phyloP scores from a whole-genome alignment of 2,888 invertebrate species.

The Erebia epiphron region DNA sequence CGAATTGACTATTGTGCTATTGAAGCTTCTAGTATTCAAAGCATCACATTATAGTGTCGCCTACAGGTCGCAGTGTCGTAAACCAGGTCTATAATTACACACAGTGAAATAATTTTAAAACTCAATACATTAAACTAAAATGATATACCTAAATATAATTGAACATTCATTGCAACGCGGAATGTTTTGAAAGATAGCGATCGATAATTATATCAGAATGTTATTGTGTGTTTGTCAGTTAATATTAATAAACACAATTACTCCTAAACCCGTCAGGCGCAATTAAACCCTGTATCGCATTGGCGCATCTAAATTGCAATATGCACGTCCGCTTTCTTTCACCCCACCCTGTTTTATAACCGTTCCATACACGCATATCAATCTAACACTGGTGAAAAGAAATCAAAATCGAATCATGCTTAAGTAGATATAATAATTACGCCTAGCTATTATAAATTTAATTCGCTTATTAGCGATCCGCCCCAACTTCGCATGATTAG shows the following conservation, averaged over 20 bases:
- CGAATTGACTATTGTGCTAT: no score
- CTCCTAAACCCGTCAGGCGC: slow-evolving; percentile 56
- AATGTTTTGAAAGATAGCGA: slow-evolving; percentile 32
- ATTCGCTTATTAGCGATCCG: no score
- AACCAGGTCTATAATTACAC: not conserved
- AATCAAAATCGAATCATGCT: slow-evolving; percentile 1
- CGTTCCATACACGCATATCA: slow-evolving; percentile 12
- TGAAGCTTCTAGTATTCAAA: not conserved
- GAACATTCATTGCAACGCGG: slow-evolving; percentile 25
- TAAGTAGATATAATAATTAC: no score
- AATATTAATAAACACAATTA: slow-evolving; percentile 43
- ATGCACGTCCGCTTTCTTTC: slow-evolving; percentile 71
- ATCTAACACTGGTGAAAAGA: not conserved
- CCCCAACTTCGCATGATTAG: no score
- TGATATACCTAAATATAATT: slow-evolving; percentile 29
- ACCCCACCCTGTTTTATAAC: slow-evolving; percentile 39
- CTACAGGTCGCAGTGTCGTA: not conserved
- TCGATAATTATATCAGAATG: slow-evolving; percentile 35
- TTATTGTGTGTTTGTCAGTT: slow-evolving; percentile 35
- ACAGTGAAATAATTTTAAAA: not conserved
- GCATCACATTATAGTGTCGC: not conserved
- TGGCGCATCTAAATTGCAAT: slow-evolving; percentile 76
- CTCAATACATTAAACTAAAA: not conserved
- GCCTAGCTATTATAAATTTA: no score
- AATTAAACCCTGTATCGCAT: slow-evolving; percentile 69